Conservation (phyloP, 2,888 invertebrate genomes). For the Leucozona laternaria region DNA sequence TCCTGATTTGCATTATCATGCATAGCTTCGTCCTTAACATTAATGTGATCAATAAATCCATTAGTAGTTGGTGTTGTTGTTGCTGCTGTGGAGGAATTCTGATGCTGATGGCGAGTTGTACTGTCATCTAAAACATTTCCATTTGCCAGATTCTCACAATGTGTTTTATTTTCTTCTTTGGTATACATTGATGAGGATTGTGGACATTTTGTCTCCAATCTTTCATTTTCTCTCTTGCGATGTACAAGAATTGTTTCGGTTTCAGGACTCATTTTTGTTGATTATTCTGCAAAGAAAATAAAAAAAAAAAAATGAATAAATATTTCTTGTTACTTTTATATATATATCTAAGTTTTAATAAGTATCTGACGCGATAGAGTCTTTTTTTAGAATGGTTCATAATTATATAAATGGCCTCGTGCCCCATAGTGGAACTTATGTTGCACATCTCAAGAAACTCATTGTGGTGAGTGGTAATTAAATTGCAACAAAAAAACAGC, state of each 20-base stretch:
- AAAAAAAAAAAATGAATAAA: background rate
- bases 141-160: conserved; percentile 63
- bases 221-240: conserved; percentile 67
- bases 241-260: conserved; percentile 75
- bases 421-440: background rate
- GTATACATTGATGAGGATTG: conserved; percentile 45
- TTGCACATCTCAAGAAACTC: conserved; percentile 53
- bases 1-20: conserved; percentile 76
- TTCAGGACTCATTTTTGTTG: conserved; percentile 75
- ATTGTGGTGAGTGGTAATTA: conserved; percentile 58
- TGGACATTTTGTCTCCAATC: conserved; percentile 50
- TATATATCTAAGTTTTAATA: too few relatives aligned
- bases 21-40: conserved; percentile 51
- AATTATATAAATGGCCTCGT: conserved; percentile 47
- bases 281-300: conserved; percentile 50
- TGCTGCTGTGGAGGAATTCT: conserved; percentile 14
- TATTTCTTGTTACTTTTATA: too few relatives aligned
- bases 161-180: conserved; percentile 51
- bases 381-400: conserved; percentile 10
- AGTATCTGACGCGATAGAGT: background rate
- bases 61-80: conserved; percentile 53
- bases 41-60: conserved; percentile 62
- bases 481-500: conserved; percentile 33
- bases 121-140: conserved; percentile 60
- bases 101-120: background rate